Percentiles rank a stretch among this genome's conserved stretches.
Conservation (phyloP, 2,797 vertebrate species). For the Ctenosaura bakeri region DNA sequence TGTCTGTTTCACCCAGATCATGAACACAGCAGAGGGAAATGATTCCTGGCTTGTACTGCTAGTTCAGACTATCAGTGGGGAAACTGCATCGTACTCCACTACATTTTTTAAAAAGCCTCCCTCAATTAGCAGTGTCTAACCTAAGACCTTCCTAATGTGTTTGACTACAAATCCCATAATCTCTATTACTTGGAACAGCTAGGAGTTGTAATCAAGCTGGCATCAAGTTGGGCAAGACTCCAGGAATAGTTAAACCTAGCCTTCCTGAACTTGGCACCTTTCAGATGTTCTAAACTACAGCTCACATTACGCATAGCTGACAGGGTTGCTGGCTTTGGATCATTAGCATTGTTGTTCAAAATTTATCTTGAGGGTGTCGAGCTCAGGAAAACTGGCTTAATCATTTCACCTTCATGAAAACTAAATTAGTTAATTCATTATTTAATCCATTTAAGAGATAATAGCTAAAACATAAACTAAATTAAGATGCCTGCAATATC, state of each 20-base stretch:
- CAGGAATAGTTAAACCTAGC: neutral
- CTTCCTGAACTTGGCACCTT: neutral
- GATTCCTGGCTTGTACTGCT: neutral
- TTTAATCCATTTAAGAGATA: too few species aligned
- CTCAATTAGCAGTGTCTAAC: neutral
- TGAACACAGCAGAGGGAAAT: neutral
- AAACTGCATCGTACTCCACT: neutral
- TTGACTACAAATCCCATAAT: neutral
- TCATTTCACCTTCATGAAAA: neutral
- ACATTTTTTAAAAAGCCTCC: neutral
- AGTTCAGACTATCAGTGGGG: neutral
- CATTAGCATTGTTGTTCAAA: neutral
- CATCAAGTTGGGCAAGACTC: neutral
- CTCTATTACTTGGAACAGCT: too few species aligned
- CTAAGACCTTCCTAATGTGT: neutral
- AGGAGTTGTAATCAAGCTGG: too few species aligned
- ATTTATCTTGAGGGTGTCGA: neutral
- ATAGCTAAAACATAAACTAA: too few species aligned
- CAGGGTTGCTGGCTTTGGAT: neutral
- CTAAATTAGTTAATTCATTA: too few species aligned
- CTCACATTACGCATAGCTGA: neutral
- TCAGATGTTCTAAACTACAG: neutral
- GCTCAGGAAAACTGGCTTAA: neutral
- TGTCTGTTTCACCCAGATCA: neutral
- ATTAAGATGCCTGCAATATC: too few species aligned